phyloP scores from a whole-genome alignment of 2,888 invertebrate genomes.

The Apodemia hepburni region DNA sequence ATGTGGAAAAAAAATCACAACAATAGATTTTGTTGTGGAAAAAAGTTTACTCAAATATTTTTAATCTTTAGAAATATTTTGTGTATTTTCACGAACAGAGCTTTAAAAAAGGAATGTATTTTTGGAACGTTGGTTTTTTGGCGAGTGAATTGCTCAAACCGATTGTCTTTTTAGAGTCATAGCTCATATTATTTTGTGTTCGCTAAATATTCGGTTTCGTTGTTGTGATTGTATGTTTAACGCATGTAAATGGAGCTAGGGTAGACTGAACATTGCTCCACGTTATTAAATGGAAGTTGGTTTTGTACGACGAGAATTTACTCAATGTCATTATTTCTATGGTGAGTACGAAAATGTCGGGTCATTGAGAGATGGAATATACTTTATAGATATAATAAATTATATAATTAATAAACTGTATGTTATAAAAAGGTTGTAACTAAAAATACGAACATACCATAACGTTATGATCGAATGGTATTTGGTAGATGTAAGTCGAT shows the following conservation, averaged over 20 bases:
- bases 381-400: constrained; percentile 65
- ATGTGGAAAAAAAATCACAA: background rate
- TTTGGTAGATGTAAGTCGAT: constrained; percentile 69
- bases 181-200: constrained; percentile 15
- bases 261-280: constrained; percentile 16
- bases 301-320: constrained; percentile 3
- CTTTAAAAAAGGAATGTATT: background rate
- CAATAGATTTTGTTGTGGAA: background rate
- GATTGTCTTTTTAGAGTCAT: background rate
- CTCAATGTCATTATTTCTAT: constrained; percentile 3
- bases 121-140: background rate
- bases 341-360: background rate
- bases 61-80: constrained; percentile 1
- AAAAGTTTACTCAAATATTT: background rate
- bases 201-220: constrained; percentile 12
- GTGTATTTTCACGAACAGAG: background rate
- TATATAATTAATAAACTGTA: constrained; percentile 66
- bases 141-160: constrained; percentile 1
- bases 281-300: background rate
- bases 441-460: constrained; percentile 38
- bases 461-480: constrained; percentile 56
- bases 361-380: constrained; percentile 42
- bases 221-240: constrained; percentile 11
- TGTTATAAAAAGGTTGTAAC: constrained; percentile 75
- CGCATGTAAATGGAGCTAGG: constrained; percentile 10